Conservation (phyloP, 2,113 vertebrate species). For the Lycocorax pyrrhopterus region DNA sequence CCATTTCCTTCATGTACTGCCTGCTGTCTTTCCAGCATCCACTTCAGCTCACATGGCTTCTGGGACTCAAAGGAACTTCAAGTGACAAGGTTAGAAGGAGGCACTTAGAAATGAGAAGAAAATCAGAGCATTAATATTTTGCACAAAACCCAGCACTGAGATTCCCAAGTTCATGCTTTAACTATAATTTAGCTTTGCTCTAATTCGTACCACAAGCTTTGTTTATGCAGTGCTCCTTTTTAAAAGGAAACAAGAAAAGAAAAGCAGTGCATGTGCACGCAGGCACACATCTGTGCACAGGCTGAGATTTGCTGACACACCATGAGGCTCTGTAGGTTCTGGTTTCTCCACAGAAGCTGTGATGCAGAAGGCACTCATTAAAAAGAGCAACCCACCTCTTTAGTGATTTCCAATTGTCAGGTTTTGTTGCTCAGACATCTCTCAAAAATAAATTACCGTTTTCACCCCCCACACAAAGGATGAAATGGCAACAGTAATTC, state of each 20-base stretch:
- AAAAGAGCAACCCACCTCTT: slow-evolving; percentile 12
- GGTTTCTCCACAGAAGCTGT: neutral
- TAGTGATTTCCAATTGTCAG: neutral
- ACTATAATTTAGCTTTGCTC: neutral
- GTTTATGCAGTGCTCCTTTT: neutral
- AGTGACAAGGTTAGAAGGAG: neutral
- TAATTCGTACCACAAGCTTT: neutral
- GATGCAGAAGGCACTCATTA: slow-evolving; percentile 38
- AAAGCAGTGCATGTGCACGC: neutral
- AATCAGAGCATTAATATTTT: neutral
- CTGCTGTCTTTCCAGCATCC: neutral
- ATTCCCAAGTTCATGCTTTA: neutral
- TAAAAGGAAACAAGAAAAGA: neutral
- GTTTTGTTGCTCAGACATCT: slow-evolving; percentile 34
- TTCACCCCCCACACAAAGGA: slow-evolving; percentile 6
- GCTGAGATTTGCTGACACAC: neutral
- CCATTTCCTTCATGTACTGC: neutral
- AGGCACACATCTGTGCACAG: neutral
- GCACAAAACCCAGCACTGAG: neutral
- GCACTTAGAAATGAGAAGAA: neutral
- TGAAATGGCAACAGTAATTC: slow-evolving; percentile 37
- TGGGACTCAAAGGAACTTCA: neutral
- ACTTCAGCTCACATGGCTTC: neutral
- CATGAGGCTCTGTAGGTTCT: neutral
- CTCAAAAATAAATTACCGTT: slow-evolving; percentile 33